Percentiles rank a stretch among this genome's conserved stretches.
phyloP scores from a whole-genome alignment of 2,888 invertebrate genomes.

The Limnephilus lunatus region DNA sequence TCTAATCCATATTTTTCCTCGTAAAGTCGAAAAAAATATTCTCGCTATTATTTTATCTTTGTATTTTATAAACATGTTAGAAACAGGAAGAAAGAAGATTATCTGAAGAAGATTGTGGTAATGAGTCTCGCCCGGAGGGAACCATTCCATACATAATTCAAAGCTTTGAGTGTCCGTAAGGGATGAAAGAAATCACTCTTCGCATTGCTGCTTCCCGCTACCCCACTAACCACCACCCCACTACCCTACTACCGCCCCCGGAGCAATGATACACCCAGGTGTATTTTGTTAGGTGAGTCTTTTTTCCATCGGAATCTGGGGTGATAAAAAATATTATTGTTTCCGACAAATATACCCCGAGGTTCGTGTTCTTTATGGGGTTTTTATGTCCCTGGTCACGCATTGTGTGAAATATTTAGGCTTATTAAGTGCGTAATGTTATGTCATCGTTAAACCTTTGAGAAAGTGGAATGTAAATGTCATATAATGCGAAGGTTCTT shows the following conservation, averaged over 20 bases:
- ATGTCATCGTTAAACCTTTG: not conserved
- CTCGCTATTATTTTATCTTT: not conserved
- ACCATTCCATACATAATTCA: constrained; percentile 47
- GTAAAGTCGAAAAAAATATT: not conserved
- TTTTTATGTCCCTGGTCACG: not conserved
- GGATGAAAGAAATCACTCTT: constrained; percentile 32
- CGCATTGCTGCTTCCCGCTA: not conserved
- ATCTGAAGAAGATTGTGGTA: constrained; percentile 38
- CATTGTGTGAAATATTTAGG: not conserved
- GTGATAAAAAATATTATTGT: constrained; percentile 43
- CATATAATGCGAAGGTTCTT: not conserved
- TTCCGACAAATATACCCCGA: constrained; percentile 12
- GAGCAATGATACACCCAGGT: constrained; percentile 12
- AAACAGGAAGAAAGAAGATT: constrained; percentile 4
- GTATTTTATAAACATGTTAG: constrained; percentile 20
- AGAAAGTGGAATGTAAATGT: not conserved
- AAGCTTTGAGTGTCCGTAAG: constrained; percentile 29
- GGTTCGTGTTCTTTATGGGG: not conserved
- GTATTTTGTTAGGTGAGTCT: not conserved
- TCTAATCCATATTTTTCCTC: no score
- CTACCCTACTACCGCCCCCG: not conserved
- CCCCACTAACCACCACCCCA: not conserved
- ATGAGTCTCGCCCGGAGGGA: constrained; percentile 26
- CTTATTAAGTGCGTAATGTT: not conserved
- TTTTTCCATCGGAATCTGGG: constrained; percentile 32